Base-by-base conservation (phyloP, 1,140 invertebrate genomes). In the Papilio helenus region DNA sequence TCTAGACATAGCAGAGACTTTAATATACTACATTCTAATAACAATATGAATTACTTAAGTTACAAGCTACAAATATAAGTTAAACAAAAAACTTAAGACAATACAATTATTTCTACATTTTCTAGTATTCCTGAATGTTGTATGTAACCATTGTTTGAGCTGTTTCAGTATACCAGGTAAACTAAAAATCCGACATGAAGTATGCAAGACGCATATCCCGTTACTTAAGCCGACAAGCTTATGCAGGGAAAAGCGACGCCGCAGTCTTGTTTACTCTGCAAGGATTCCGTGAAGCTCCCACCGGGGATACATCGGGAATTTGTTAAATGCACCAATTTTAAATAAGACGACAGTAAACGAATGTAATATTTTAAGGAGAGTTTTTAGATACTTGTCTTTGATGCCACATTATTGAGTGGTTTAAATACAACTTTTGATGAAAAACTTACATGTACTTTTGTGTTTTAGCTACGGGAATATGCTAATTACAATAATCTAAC, bases 171-270 rank as follows among this genome's bases (percentile, higher is more conserved):
- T 29, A 10, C 23, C 61, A 65, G 61, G 61, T 65, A 34, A 29
- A 65, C 23, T 65, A 26, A 26, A 16, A 65, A 65, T 65, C 26
- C 61, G 61, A 65, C 26, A 2, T 65, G 26, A 44, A 72, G 39
- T 44, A 44, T 44, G 42, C 71, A 20, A 42, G 71, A 20, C 34
- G 29, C 29, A 71, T 72, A 72, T 72, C 71, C 71, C 71, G 71
- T 72, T 72, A 72, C 71, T 72, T 39, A 72, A 72, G 71, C 71
- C 39, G 71, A 72, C 39, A 72, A 72, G 71, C 71, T 72, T 72
- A 72, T 65, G 23, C 61, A 29, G 29, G 61, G 61, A 26, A 16
- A 65, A 29, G 61, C 61, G 71, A 8, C 71, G 34, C 34, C 29
- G 68, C 68, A 18, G 34, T 42, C 34, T 72, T 72, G 34, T 72